Percentiles rank a stretch among this genome's conserved stretches.
Conservation (phyloP, 1,140 invertebrate genomes). For the Diorhabda carinulata region DNA sequence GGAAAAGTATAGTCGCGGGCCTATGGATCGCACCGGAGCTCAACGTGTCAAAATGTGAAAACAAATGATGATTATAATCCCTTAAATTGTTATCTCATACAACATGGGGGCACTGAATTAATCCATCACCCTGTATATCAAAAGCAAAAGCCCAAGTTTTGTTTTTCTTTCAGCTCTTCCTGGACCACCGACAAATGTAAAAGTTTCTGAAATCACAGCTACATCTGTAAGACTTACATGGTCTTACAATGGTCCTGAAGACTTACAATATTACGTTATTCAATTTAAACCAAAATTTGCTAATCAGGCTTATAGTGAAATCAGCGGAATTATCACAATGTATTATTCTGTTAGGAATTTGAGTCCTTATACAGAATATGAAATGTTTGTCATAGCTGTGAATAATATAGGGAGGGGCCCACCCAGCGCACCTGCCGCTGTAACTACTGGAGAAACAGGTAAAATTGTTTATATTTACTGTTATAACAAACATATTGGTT, state of each 20-base stretch:
- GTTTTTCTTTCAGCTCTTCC: conserved; percentile 68
- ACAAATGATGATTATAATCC: too few species aligned
- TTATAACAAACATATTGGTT: too few species aligned
- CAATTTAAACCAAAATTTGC: conserved; percentile 91
- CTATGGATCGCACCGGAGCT: too few species aligned
- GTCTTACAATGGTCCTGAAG: conserved; percentile 81
- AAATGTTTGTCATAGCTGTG: conserved; percentile 92
- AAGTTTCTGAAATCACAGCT: conserved; percentile 87
- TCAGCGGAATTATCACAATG: conserved; percentile 87
- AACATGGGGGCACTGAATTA: too few species aligned
- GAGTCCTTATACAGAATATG: conserved; percentile 93
- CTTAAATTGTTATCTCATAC: too few species aligned
- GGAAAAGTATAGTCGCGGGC: too few species aligned
- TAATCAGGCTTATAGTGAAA: conserved; percentile 78
- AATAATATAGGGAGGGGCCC: conserved; percentile 89
- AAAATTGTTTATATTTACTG: conserved; percentile 45
- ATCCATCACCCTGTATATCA: too few species aligned
- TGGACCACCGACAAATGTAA: conserved; percentile 79
- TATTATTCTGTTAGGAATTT: conserved; percentile 86
- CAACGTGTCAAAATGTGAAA: too few species aligned
- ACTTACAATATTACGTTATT: conserved; percentile 90
- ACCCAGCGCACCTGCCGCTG: conserved; percentile 76
- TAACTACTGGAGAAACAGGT: conserved; percentile 96
- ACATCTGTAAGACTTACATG: conserved; percentile 87
- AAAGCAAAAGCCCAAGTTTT: too few species aligned